Conservation (phyloP, 2,797 vertebrate species). For the Agapornis canus region DNA sequence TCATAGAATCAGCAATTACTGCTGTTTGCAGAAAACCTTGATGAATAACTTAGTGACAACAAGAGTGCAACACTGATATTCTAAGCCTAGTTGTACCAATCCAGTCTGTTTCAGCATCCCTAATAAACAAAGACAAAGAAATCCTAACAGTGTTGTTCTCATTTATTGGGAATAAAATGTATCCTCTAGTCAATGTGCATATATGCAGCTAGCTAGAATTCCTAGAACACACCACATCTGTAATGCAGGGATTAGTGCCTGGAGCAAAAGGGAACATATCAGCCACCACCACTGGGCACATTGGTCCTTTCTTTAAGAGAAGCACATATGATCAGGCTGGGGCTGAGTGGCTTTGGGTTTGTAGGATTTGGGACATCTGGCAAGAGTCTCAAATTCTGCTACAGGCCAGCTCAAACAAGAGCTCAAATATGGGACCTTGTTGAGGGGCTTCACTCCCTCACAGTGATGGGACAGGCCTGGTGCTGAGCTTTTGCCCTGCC, state of each 20-base stretch:
- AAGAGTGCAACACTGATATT: background rate
- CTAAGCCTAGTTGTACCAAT: background rate
- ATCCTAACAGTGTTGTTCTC: background rate
- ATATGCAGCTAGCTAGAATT: background rate
- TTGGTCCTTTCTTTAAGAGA: background rate
- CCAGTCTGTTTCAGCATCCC: background rate
- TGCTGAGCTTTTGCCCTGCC: background rate
- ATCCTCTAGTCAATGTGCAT: background rate
- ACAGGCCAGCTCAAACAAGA: background rate
- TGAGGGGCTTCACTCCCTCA: background rate
- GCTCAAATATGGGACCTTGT: background rate
- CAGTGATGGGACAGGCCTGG: fast-evolving
- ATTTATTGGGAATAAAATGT: background rate
- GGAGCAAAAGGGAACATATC: background rate
- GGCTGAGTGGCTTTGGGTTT: background rate
- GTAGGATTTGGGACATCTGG: background rate
- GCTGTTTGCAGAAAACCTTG: background rate
- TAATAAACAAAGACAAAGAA: background rate
- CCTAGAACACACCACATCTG: background rate
- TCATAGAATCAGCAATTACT: background rate
- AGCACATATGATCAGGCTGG: background rate
- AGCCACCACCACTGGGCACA: background rate
- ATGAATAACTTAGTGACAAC: background rate
- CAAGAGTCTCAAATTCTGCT: background rate
- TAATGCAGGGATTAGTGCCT: background rate